phyloP scores from a whole-genome alignment of 64 coral and sea anemone genomes.

The Cladopsammia gracilis region DNA sequence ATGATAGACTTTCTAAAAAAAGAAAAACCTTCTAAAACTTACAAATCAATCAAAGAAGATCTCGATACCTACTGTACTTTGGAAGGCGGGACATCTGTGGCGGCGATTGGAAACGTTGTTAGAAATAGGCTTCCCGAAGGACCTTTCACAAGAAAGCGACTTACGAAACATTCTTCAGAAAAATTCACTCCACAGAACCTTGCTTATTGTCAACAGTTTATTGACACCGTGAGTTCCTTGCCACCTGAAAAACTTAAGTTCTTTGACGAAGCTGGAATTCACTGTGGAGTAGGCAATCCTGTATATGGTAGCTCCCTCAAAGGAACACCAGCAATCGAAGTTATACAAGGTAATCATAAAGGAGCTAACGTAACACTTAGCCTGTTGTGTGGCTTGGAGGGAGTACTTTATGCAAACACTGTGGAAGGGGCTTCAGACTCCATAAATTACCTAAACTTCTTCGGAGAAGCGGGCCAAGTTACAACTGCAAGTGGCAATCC shows the following conservation, averaged over 20 bases:
- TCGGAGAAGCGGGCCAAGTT: slow-evolving; percentile 52
- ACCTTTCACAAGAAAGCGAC: slow-evolving; percentile 58
- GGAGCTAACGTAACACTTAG: slow-evolving; percentile 67
- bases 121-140: slow-evolving; percentile 42
- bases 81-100: slow-evolving; percentile 49
- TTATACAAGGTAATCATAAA: slow-evolving; percentile 33
- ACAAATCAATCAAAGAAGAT: slow-evolving; percentile 53
- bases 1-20: slow-evolving; percentile 36
- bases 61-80: slow-evolving; percentile 33
- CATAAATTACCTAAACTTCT: slow-evolving; percentile 49
- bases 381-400: slow-evolving; percentile 71
- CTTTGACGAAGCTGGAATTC: slow-evolving; percentile 69
- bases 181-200: slow-evolving; percentile 55
- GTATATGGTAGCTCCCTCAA: slow-evolving; percentile 51
- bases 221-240: slow-evolving; percentile 41
- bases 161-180: slow-evolving; percentile 50
- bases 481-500: slow-evolving; percentile 49
- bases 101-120: slow-evolving; percentile 61
- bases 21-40: slow-evolving; percentile 35
- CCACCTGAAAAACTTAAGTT: slow-evolving; percentile 48
- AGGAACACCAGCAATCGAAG: slow-evolving; percentile 47
- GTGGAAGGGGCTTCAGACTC: slow-evolving; percentile 54
- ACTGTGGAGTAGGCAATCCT: slow-evolving; percentile 42
- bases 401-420: slow-evolving; percentile 76
- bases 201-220: slow-evolving; percentile 52